Conservation (phyloP, 2,797 vertebrate genomes). For the Strix occidentalis region DNA sequence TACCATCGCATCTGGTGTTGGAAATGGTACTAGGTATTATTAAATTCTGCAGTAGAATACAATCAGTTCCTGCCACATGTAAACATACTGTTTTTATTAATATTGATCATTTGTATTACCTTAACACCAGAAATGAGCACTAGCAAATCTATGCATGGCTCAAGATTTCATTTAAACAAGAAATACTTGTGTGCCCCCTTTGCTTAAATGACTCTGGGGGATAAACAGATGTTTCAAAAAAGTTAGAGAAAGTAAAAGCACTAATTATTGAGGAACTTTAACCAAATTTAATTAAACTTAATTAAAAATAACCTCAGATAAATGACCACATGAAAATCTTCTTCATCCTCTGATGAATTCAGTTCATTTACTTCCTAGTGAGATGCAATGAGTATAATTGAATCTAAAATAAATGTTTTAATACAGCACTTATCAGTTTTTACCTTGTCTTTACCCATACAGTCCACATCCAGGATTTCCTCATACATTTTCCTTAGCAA, state of each 20-base stretch:
- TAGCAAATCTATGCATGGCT: fast-evolving
- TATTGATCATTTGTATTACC: neutral
- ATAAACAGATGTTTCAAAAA: neutral
- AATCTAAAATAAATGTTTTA: neutral
- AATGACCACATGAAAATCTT: neutral
- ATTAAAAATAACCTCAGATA: conserved; percentile 3
- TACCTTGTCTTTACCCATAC: neutral
- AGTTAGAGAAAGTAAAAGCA: neutral
- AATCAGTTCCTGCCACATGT: neutral
- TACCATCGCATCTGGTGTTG: neutral
- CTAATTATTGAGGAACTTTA: neutral
- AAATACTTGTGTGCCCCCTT: neutral
- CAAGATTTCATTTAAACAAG: neutral
- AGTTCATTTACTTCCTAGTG: neutral
- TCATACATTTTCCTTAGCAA: neutral
- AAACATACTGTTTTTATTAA: neutral
- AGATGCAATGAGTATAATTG: neutral
- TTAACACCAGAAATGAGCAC: neutral
- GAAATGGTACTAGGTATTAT: neutral
- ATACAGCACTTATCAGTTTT: neutral
- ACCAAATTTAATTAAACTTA: neutral
- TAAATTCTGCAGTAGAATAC: neutral
- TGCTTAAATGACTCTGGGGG: neutral
- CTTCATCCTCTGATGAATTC: neutral
- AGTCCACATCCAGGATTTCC: neutral